Conservation (phyloP, 2,113 vertebrate genomes). For the Vombatus ursinus region DNA sequence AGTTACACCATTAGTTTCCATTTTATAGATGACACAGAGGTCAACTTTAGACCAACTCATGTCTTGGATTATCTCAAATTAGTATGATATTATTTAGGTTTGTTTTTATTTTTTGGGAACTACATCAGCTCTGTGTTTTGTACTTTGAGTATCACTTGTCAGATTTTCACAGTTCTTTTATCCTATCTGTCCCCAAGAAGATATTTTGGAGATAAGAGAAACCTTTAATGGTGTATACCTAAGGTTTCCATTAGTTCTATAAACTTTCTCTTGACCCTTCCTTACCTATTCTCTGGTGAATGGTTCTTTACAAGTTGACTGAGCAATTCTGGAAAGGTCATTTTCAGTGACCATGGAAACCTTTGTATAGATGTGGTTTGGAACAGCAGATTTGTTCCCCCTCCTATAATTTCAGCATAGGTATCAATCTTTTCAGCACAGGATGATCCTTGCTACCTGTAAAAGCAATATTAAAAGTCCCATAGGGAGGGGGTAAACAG, state of each 20-base stretch:
- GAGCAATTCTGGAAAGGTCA: constrained; percentile 36
- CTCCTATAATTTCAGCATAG: not conserved
- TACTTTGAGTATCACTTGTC: not conserved
- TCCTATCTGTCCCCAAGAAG: not conserved
- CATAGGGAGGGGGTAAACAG: constrained; percentile 59
- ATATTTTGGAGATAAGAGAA: constrained; percentile 1
- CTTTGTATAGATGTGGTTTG: constrained; percentile 54
- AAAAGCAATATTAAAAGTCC: constrained; percentile 69
- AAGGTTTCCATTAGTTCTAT: not conserved
- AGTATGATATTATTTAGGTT: not conserved
- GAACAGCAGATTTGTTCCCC: constrained; percentile 9
- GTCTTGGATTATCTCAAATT: not conserved
- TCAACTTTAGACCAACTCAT: not conserved
- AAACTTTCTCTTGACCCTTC: not conserved
- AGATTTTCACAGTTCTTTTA: not conserved
- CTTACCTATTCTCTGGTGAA: constrained; percentile 13
- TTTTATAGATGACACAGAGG: not conserved
- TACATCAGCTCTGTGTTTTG: not conserved
- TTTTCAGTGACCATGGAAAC: constrained; percentile 62
- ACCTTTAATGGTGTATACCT: not conserved
- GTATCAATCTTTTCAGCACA: constrained; percentile 63
- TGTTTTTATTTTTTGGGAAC: not conserved
- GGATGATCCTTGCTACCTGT: constrained; percentile 56
- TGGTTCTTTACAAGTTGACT: constrained; percentile 20
- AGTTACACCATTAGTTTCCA: not conserved